Conservation (phyloP, 2,888 invertebrate species). For the Philhelius pedissequus region DNA sequence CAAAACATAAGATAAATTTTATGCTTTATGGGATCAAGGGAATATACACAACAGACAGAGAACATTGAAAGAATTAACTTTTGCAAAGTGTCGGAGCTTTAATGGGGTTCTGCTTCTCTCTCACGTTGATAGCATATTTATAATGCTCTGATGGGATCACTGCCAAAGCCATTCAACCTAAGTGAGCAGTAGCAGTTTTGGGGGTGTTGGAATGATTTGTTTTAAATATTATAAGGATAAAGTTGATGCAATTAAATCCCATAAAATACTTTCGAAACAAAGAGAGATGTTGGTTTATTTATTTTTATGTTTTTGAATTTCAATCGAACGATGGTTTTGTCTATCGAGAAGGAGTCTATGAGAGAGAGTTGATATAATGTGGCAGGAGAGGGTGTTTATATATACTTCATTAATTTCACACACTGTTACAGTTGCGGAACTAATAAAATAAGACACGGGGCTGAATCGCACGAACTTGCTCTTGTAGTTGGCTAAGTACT, state of each 20-base stretch:
- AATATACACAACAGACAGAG: constrained; percentile 18
- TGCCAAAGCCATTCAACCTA: constrained; percentile 15
- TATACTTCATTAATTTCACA: too few species aligned
- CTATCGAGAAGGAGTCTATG: too few species aligned
- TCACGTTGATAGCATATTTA: constrained; percentile 7
- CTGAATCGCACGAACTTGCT: too few species aligned
- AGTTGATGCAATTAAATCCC: not conserved
- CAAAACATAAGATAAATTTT: constrained; percentile 26
- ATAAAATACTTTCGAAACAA: not conserved
- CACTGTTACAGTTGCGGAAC: too few species aligned
- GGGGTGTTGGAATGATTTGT: constrained; percentile 6
- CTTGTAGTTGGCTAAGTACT: too few species aligned
- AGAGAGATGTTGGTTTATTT: too few species aligned
- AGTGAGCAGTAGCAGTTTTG: not conserved
- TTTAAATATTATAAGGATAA: not conserved
- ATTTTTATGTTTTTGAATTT: not conserved
- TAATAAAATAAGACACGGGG: too few species aligned
- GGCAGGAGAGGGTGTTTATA: too few species aligned
- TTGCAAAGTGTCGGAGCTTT: constrained; percentile 38
- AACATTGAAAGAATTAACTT: constrained; percentile 42
- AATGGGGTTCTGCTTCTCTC: constrained; percentile 19
- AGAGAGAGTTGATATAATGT: too few species aligned
- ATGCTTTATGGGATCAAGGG: constrained; percentile 43
- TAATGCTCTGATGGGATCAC: constrained; percentile 23
- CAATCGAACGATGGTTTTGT: too few species aligned